Evolutionary conservation across 2,113 vertebrate species (phyloP), one percentile per base, ranked within the genome.

Genomic region (Rhea americana): DNA sequence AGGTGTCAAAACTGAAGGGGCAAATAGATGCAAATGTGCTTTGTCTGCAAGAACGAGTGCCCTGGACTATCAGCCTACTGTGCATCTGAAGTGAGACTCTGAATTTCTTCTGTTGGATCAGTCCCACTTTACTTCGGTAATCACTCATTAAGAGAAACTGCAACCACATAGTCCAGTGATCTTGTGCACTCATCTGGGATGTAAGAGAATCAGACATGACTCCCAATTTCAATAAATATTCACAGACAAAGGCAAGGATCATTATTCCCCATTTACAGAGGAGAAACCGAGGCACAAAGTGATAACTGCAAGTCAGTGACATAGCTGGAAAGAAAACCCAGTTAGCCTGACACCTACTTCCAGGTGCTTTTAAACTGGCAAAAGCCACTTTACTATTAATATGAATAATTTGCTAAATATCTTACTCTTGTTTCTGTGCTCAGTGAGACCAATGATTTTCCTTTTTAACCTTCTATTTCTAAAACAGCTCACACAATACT

Each of bases 261-360:
- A 73, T 94, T 93, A 82, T 71, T 90, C 91, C 47, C 77, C 83
- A 62, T 85, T 85, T 86, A 76, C 8, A 25, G 81, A 89, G 90
- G 71, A 88, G 66, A 95, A 96, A 87, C 47, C 73, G 91, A 96
- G 95, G 95, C 95, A 96, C 88, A 91, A 93, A 94, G 96, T 96
- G 93, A 93, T 94, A 91, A 79, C 85, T 91, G 83, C 51, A 89
- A 79, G 83, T 89, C 71, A 90, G 85, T 90, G 74, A 87, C 35
- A 5, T 1, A 85, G 77, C 85, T 90, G 90, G 93, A 91, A 39
- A 80, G 86, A 91, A 86, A 94, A 89, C 24, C 66, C 89, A 89
- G 73, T 65, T 70, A 89, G 90, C 59, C 66, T 48, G 51, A 92
- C 76, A 93, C 85, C 82, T 86, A 59, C 56, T 70, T 78, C 20